A percentile compares a stretch with the other conserved stretches of the same genome.
Evolutionary conservation across 1,140 invertebrate species (phyloP).

Genomic region (Ridgeia piscesae): DNA sequence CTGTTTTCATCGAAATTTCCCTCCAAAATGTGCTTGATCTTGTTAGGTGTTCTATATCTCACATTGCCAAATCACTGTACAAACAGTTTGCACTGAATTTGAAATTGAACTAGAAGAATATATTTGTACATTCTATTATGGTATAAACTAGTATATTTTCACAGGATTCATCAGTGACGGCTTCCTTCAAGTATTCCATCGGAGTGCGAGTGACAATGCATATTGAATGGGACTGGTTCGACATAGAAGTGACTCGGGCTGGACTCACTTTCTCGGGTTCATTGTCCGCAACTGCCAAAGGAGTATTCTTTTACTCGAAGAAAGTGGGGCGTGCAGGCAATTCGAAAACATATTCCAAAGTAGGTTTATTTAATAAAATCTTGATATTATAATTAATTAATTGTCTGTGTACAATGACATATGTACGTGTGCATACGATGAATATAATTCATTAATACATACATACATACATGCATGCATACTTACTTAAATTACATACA

Average conservation of each 20-base stretch:
- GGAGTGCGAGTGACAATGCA: background rate
- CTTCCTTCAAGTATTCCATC: background rate
- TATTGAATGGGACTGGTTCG: background rate
- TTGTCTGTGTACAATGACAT: too few species aligned
- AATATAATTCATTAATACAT: background rate
- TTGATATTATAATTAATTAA: too few species aligned
- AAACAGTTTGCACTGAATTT: too few species aligned
- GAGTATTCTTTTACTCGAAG: background rate
- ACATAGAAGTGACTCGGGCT: background rate
- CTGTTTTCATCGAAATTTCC: too few species aligned
- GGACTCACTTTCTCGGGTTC: background rate
- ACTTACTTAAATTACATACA: background rate
- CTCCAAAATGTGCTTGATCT: too few species aligned
- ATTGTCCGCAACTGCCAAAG: background rate
- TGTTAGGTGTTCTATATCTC: too few species aligned
- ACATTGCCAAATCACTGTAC: too few species aligned
- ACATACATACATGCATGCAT: too few species aligned
- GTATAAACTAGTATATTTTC: background rate
- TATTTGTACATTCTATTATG: too few species aligned
- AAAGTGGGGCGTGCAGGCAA: background rate
- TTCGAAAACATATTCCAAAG: background rate
- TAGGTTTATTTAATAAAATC: background rate
- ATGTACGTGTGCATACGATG: too few species aligned
- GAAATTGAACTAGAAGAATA: too few species aligned
- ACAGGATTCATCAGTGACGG: background rate